Evolutionary conservation across 2,888 invertebrate species (phyloP), one percentile per base, ranked within the genome.

Genomic region (Amiota minor): DNA sequence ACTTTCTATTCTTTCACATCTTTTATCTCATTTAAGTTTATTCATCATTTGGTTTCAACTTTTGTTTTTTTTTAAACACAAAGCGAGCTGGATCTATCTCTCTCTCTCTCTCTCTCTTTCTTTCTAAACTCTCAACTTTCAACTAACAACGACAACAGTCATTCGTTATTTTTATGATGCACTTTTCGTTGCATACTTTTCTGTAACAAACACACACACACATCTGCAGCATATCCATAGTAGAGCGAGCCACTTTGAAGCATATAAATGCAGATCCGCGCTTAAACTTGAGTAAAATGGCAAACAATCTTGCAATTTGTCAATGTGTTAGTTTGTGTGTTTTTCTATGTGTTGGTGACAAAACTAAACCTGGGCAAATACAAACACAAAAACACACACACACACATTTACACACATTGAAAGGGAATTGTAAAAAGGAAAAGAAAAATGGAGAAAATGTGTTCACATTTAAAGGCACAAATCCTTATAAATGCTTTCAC

Each of bases 201-300:
- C 70, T 74, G 77, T 75, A 45, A 16, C 65, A 16, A 46, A 20
- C 12, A 53, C 65, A 46, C 14, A 46, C 50, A 9, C 35, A 68
- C 20, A 50, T 50, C 1, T n/a, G n/a, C n/a, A 50, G 23, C 23
- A 23, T 23, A 23, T 35, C 35, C 35, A 35, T 35, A 8, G 35
- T 35, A 8, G 35, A 23, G 23, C 3, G 23, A 35, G 35, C 53
- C 12, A 50, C n/a, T 50, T 50, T 50, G 53, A 9, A 50, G 35
- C 67, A 53, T 68, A 20, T 50, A 53, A 50, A 67, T 50, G 67
- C 67, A 53, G 20, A 68, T 68, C 20, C 23, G 64, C 79, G 85
- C 78, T 84, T 83, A 84, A 83, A 78, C 85, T 84, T 81, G 78
- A 83, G 84, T 77, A 85, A 81, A 83, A 84, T 78, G 80, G 86